Evolutionary conservation across 2,797 vertebrate species (phyloP), one percentile per base, ranked within the genome.

Genomic region (Argentina silus): DNA sequence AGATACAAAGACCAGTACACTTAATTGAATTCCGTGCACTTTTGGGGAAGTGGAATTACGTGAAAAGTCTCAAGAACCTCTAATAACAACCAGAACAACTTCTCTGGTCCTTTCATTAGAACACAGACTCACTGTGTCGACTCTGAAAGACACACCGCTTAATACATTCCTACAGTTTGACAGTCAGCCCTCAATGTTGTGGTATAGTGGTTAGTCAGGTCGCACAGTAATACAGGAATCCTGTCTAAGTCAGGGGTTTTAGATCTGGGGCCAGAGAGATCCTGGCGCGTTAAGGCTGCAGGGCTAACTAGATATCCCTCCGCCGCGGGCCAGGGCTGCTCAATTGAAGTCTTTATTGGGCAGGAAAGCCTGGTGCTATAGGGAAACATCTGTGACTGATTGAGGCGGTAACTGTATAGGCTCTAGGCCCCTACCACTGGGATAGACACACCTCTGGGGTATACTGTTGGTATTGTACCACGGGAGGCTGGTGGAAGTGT

Each of bases 311-410:
- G 19, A 57, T 59, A 50, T 71, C 75, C 50, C 74, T 69, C 45
- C 42, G 51, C 17, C 51, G 7, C 57, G 19, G 57, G 57, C 21
- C 1, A 11, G n/a, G 10, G 21, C 50, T 21, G 17, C 10, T 21
- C 8, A 36, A 61, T 23, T 47, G 69, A 48, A 45, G 66, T 67
- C 51, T 6, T 62, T 80, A 72, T 76, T 70, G 76, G 75, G 77
- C 14, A 75, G 80, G 72, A 83, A 76, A 77, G 65, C 66, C 75
- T 68, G 70, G 66, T 64, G 68, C 75, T 78, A 50, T 14, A 53
- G 51, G 3, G 61, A 48, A 81, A 86, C 87, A 90, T 89, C 81
- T 89, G 84, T 79, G 67, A 76, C 63, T 84, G 86, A 85, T 81
- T 85, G 84, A 87, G 64, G 19, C 50, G 70, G 87, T 77, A 85